Evolutionary conservation across 2,888 invertebrate species (phyloP).

Genomic region (Pristionchus mayeri): DNA sequence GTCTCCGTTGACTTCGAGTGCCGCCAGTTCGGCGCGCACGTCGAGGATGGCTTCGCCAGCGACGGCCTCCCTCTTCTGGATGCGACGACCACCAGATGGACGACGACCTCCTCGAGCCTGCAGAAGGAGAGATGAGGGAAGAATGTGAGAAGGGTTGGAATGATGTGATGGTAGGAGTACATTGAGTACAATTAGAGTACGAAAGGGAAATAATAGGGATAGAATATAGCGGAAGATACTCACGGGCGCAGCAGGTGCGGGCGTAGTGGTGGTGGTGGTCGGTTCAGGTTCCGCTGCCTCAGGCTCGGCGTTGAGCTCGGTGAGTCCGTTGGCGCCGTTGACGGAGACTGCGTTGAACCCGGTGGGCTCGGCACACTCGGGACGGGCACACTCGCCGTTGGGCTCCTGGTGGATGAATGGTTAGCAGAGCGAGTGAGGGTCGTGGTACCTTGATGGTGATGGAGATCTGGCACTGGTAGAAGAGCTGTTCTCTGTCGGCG

Average conservation of each 20-base stretch:
- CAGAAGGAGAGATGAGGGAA: not conserved
- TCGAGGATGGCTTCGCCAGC: conserved; percentile 60
- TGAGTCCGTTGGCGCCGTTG: not conserved
- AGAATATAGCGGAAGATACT: not conserved
- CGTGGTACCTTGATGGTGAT: conserved; percentile 66
- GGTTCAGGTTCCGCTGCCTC: conserved; percentile 29
- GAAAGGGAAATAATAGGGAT: too few relatives aligned
- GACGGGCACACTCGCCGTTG: conserved; percentile 50
- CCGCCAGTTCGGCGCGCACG: conserved; percentile 65
- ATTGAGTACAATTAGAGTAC: too few relatives aligned
- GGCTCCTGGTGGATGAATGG: conserved; percentile 24
- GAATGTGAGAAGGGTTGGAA: too few relatives aligned
- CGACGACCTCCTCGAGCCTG: conserved; percentile 29
- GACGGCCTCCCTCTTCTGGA: conserved; percentile 30
- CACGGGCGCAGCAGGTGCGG: not conserved
- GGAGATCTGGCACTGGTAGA: conserved; percentile 74
- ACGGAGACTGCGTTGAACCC: conserved; percentile 47
- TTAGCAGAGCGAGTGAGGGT: not conserved
- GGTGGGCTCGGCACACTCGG: conserved; percentile 41
- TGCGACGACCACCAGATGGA: not conserved
- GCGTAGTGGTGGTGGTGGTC: not conserved
- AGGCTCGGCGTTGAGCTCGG: not conserved
- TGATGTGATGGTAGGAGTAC: not conserved
- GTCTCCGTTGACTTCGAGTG: conserved; percentile 62
- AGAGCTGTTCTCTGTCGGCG: conserved; percentile 69